Conservation (phyloP, 1,140 invertebrate species). For the Varroa destructor region DNA sequence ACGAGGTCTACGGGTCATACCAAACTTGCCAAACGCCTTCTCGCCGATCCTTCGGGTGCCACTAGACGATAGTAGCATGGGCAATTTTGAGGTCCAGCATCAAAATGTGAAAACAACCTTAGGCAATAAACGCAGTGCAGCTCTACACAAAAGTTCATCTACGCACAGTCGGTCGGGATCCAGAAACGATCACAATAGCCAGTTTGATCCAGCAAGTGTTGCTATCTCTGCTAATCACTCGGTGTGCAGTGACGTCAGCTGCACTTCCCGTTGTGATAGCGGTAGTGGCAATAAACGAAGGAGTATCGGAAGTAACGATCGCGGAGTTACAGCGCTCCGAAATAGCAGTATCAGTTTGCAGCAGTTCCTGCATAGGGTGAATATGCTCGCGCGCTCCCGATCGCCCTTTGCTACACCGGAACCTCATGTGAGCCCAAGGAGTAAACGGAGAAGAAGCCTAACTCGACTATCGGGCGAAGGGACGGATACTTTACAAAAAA, state of each 20-base stretch:
- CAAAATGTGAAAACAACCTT: neutral
- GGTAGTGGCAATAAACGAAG: no score
- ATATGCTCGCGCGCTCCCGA: neutral
- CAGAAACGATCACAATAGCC: no score
- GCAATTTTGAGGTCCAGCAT: no score
- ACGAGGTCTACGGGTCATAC: conserved; percentile 4
- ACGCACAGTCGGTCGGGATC: neutral
- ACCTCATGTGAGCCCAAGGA: conserved; percentile 21
- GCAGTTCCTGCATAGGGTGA: conserved; percentile 6
- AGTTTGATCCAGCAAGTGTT: no score
- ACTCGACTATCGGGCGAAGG: neutral
- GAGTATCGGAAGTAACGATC: no score
- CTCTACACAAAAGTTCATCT: neutral
- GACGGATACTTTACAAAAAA: neutral
- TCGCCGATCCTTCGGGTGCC: conserved; percentile 7
- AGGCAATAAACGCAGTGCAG: neutral
- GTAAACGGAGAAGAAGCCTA: conserved; percentile 8
- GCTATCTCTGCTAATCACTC: no score
- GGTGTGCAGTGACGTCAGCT: no score
- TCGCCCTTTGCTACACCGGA: neutral
- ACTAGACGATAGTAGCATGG: neutral
- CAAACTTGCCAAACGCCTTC: neutral
- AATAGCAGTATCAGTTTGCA: neutral
- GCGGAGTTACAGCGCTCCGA: neutral
- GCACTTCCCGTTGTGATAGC: no score